Evolutionary conservation across 1,140 invertebrate species (phyloP).

Genomic region (Mizuhopecten yessoensis): DNA sequence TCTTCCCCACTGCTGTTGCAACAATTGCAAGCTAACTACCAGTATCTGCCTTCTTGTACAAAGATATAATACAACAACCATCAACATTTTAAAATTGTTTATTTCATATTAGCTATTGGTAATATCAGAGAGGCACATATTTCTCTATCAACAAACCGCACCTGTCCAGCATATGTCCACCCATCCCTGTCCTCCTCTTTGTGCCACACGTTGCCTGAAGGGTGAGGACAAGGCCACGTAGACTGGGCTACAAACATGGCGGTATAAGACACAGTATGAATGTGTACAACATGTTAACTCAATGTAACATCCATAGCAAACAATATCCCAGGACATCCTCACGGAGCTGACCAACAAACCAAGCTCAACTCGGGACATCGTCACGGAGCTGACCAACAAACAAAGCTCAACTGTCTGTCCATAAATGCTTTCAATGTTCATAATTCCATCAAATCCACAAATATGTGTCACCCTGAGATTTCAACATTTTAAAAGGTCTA

Average conservation of each 20-base stretch:
- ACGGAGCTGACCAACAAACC: background rate
- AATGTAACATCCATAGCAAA: constrained; percentile 35
- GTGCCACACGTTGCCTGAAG: background rate
- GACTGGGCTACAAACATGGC: constrained; percentile 13
- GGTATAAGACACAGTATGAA: constrained; percentile 38
- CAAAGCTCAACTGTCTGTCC: background rate
- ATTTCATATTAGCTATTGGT: constrained; percentile 33
- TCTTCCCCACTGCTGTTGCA: too few species aligned
- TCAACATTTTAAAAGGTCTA: constrained; percentile 15
- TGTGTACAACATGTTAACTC: constrained; percentile 25
- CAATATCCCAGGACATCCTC: constrained; percentile 11
- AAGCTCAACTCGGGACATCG: background rate
- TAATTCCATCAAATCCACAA: background rate
- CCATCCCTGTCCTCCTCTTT: background rate
- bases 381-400: background rate
- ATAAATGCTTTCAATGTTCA: background rate
- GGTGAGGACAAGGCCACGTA: background rate
- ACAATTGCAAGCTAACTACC: too few species aligned
- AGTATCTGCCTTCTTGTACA: background rate
- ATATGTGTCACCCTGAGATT: background rate
- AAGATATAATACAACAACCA: background rate
- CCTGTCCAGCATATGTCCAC: constrained; percentile 2
- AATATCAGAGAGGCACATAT: constrained; percentile 38
- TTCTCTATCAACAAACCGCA: constrained; percentile 34
- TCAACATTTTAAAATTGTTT: constrained; percentile 25